A percentile compares a stretch with the other conserved stretches of the same genome.
These are phyloP conservation scores for Mionectes macconnelli DNA, from an alignment of 2,113 vertebrate species.

Conservation along the genomic window DNA sequence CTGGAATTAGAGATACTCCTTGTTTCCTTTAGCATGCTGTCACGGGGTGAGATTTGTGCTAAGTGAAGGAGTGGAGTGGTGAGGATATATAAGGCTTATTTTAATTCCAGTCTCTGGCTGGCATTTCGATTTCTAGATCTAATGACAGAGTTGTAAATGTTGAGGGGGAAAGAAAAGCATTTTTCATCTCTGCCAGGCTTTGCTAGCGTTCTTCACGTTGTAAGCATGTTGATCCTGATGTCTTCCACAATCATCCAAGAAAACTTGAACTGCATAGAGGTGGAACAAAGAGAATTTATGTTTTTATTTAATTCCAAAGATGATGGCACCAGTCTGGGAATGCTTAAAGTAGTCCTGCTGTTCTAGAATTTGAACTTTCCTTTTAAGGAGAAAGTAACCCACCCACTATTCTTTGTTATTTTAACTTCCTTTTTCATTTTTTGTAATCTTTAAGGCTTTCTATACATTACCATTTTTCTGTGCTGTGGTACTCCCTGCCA, in stretches of 20 bases:
- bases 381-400: not conserved
- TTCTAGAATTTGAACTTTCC: not conserved
- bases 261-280: not conserved
- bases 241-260: not conserved
- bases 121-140: constrained; percentile 13
- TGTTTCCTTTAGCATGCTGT: not conserved
- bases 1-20: not conserved
- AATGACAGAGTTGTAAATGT: not conserved
- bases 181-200: not conserved
- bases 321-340: not conserved
- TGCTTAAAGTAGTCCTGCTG: rapidly evolving
- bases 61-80: not conserved
- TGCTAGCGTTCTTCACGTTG: not conserved
- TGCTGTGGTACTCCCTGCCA: not conserved
- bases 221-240: not conserved
- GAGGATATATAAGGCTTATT: not conserved
- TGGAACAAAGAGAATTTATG: not conserved
- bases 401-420: not conserved
- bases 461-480: not conserved
- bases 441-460: not conserved
- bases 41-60: not conserved
- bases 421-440: not conserved
- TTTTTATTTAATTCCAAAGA: not conserved
- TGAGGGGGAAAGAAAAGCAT: not conserved
- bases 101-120: constrained; percentile 12